Evolutionary conservation across 1,140 invertebrate species (phyloP).

Genomic region (Colletes gigas): DNA sequence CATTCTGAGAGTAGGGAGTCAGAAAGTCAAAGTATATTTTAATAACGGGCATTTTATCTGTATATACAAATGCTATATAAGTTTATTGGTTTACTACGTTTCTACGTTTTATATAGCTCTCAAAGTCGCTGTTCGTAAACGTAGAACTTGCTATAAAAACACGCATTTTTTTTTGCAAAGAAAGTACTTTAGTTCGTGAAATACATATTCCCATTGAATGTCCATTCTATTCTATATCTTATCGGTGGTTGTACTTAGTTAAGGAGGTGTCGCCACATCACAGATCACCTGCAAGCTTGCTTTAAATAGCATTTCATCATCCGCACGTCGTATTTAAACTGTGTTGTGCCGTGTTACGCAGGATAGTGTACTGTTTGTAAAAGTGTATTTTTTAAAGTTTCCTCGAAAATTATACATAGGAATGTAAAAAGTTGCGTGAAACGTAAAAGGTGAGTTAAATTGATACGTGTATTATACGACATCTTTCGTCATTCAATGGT

Average conservation of each 20-base stretch:
- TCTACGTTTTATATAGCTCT: no score
- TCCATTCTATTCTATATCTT: no score
- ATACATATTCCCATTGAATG: no score
- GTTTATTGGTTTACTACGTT: no score
- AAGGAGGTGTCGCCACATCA: constrained; percentile 1
- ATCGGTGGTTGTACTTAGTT: not conserved
- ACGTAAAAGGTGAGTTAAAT: constrained; percentile 36
- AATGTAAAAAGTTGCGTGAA: not conserved
- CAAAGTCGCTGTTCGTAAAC: no score
- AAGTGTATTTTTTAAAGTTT: not conserved
- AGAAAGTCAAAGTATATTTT: no score
- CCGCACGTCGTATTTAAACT: constrained; percentile 31
- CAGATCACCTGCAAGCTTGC: constrained; percentile 10
- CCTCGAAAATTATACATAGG: not conserved
- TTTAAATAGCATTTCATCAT: constrained; percentile 49
- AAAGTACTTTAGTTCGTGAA: no score
- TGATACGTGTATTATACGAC: not conserved
- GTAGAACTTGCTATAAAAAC: no score
- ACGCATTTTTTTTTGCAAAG: no score
- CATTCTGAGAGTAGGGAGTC: no score
- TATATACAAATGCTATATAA: no score
- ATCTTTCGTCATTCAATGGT: not conserved
- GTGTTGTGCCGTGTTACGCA: constrained; percentile 6
- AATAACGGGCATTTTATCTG: no score
- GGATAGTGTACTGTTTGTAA: not conserved